Base-by-base conservation (phyloP, 1,140 invertebrate genomes). In the Tetranychus cinnabarinus region DNA sequence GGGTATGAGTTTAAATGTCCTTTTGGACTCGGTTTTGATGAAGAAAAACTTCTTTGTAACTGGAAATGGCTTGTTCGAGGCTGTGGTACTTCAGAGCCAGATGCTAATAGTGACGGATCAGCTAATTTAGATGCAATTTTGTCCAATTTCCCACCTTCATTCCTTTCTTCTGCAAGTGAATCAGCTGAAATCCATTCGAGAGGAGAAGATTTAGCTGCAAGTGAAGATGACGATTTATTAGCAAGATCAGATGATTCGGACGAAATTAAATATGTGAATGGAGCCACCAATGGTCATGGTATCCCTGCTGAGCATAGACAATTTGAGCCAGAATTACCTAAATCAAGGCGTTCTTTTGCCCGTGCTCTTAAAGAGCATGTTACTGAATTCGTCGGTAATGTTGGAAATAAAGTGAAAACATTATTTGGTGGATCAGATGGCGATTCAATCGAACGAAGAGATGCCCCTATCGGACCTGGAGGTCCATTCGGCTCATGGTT, bases 1-100 rank as follows among this genome's bases (percentile, higher is more conserved):
- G 81, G 83, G 0, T 87, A 85, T 68, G 84, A 87, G 72, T 87
- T 87, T 71, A 77, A 82, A 58, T 88, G 85, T 72, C 85, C 85
- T 0, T 86, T 83, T 66, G 82, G 83, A 2, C 75, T 88, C 23
- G 83, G 82, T 2, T 88, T 85, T 68, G 83, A 88, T 67, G 81
- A 83, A 61, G 71, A 75, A 15, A 77, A 78, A 36, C 72, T 84
- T 1, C 73, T 81, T 50, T 88, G 85, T 67, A 83, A 86, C 69
- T 88, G 85, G 85, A 81, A 83, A 0, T 86, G 84, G 83, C 68
- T 83, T 48, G 83, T 86, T 5, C 77, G 79, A 0, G 77, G 75
- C 52, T 86, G 84, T 68, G 77, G 76, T 52, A 39, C 36, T 34
- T 36, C 63, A 8, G 46, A 45, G 5, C 47, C 58, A 3, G 61